Evolutionary conservation across 2,113 vertebrate species (phyloP), one percentile per base, ranked within the genome.

Genomic region (Peromyscus polionotus): DNA sequence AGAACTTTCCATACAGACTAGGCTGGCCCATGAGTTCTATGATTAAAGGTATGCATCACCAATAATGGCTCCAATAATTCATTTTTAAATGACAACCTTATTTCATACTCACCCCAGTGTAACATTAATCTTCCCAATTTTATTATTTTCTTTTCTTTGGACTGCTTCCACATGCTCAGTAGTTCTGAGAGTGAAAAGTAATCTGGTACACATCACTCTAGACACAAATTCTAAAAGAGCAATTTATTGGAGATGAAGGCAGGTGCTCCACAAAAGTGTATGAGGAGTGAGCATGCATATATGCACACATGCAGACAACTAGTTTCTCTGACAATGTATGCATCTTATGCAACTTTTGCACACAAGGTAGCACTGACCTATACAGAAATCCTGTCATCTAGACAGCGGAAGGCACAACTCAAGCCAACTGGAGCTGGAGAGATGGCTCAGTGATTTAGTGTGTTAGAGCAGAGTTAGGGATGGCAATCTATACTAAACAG

Each of bases 341-440:
- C 42, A 61, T 75, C 57, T 11, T 80, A n/a, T 36, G 22, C 48
- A 68, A 33, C 36, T 68, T 24, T 0, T 76, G 79, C 9, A 95
- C 48, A 83, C 12, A 51, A 65, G 42, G 91, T 6, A 75, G 76
- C 72, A 93, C 6, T 36, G 42, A 57, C 19, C 22, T 48, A 63
- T 39, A 48, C 45, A 94, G 86, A 89, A 84, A 42, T 36, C 54
- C 7, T 72, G 33, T 67, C n/a, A 81, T 73, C 88, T 31, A 79
- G 24, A 85, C 39, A 90, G n/a, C 13, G 24, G 77, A 95, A 96
- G 95, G 95, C 93, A 94, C 84, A 90, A 80, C 17, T 65, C 57
- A 91, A 81, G 22, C 83, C 83, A 80, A 39, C 22, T 70, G 48
- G 20, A 48, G 67, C 20, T 54, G 22, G 45, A 54, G 67, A n/a